These are phyloP conservation scores for Tetramorium simillimum DNA, from an alignment of 1,140 invertebrate species.

Conservation along the genomic window DNA sequence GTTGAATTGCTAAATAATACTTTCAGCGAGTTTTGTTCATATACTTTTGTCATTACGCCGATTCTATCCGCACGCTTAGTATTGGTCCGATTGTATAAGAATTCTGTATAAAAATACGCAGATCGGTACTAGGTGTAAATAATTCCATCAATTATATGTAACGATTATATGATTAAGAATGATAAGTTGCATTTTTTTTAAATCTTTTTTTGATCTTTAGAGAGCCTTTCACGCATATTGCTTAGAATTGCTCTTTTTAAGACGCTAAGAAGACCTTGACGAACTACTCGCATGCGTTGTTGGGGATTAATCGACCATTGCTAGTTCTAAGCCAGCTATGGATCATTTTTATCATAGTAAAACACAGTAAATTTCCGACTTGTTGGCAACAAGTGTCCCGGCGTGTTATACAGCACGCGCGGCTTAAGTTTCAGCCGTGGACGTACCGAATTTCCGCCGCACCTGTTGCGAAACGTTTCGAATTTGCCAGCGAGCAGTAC, in stretches of 20 bases:
- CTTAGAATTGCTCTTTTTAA: neutral
- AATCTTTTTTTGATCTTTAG: neutral
- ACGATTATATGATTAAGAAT: neutral
- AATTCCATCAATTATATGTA: neutral
- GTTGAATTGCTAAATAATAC: slow-evolving; percentile 10
- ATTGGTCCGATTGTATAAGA: slow-evolving; percentile 5
- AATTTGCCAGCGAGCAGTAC: slow-evolving; percentile 70
- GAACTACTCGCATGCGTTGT: neutral
- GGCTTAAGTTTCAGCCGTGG: slow-evolving; percentile 73
- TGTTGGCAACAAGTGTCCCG: slow-evolving; percentile 74
- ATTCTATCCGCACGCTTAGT: neutral
- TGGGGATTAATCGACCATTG: slow-evolving; percentile 29
- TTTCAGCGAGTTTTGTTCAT: neutral
- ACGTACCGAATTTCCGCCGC: slow-evolving; percentile 75
- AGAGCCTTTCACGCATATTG: neutral
- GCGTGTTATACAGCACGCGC: slow-evolving; percentile 69
- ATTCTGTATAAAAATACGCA: neutral
- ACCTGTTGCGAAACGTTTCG: slow-evolving; percentile 75
- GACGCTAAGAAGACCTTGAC: neutral
- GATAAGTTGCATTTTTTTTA: neutral
- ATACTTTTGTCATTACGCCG: neutral
- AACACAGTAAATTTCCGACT: slow-evolving; percentile 69
- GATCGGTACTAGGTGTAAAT: neutral
- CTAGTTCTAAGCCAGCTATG: neutral
- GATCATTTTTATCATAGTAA: slow-evolving; percentile 54